Percentiles rank a stretch among this genome's conserved stretches.
Evolutionary conservation across 2,113 vertebrate species (phyloP).

Genomic region (Narcine bancroftii): DNA sequence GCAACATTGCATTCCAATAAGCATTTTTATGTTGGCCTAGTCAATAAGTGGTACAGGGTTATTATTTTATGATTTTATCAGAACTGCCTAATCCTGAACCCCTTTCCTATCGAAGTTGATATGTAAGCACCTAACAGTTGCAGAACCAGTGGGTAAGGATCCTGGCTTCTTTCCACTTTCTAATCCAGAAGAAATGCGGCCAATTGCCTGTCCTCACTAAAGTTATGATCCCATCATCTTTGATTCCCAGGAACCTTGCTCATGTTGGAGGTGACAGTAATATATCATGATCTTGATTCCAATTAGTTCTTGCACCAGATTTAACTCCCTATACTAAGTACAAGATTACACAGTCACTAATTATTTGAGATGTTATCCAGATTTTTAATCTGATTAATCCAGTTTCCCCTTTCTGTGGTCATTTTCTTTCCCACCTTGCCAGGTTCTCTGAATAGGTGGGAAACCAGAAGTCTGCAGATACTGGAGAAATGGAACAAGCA

Average conservation of each 20-base stretch:
- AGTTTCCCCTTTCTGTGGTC: too few species aligned
- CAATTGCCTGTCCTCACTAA: not conserved
- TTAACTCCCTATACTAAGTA: not conserved
- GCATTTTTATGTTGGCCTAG: not conserved
- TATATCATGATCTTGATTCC: not conserved
- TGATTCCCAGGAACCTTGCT: not conserved
- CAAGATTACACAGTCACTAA: not conserved
- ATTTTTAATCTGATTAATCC: not conserved
- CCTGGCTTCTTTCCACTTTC: not conserved
- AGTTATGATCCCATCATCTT: not conserved
- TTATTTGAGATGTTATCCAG: not conserved
- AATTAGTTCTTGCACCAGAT: not conserved
- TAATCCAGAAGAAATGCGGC: not conserved
- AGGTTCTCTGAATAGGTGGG: too few species aligned
- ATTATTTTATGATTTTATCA: not conserved
- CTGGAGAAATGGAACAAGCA: too few species aligned
- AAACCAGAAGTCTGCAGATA: too few species aligned
- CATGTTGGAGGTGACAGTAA: not conserved
- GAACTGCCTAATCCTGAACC: not conserved
- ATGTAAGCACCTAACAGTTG: not conserved
- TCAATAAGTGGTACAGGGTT: not conserved
- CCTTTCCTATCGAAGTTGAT: not conserved
- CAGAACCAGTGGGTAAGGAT: not conserved
- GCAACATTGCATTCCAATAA: not conserved
- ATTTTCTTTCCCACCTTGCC: not conserved